phyloP scores from a whole-genome alignment of 2,888 invertebrate species.

The Lasioglossum villosulum region DNA sequence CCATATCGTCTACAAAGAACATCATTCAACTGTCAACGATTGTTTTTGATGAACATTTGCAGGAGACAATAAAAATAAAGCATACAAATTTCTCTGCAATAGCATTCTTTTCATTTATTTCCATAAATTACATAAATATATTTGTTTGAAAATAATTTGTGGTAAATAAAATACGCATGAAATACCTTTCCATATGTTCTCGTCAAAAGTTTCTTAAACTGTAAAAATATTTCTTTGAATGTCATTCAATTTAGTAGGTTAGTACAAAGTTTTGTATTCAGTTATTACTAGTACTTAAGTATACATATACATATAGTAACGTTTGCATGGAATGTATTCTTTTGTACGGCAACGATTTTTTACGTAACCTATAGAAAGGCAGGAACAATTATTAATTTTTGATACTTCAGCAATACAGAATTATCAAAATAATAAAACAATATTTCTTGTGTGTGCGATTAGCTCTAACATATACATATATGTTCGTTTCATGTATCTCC shows the following conservation, averaged over 20 bases:
- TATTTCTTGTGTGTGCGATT: not conserved
- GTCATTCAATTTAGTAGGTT: constrained; percentile 28
- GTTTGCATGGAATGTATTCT: constrained; percentile 51
- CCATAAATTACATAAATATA: constrained; percentile 3
- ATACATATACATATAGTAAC: constrained; percentile 16
- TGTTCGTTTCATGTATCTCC: not conserved
- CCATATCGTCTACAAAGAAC: too few species aligned
- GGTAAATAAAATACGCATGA: constrained; percentile 1
- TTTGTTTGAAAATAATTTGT: constrained; percentile 14
- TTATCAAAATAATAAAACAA: not conserved
- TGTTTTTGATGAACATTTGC: too few species aligned
- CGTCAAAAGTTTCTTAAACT: not conserved
- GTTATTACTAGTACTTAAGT: constrained; percentile 41
- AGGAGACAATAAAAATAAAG: not conserved
- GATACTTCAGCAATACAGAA: not conserved
- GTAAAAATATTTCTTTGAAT: constrained; percentile 30
- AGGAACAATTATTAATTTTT: not conserved
- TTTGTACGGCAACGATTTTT: not conserved
- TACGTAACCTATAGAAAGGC: not conserved
- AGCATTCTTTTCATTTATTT: constrained; percentile 17
- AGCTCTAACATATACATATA: not conserved
- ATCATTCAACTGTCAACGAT: too few species aligned
- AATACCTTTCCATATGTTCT: not conserved
- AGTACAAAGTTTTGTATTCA: constrained; percentile 8
- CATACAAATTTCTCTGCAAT: not conserved